Conservation (phyloP, 2,113 vertebrate species). For the Alosa alosa region DNA sequence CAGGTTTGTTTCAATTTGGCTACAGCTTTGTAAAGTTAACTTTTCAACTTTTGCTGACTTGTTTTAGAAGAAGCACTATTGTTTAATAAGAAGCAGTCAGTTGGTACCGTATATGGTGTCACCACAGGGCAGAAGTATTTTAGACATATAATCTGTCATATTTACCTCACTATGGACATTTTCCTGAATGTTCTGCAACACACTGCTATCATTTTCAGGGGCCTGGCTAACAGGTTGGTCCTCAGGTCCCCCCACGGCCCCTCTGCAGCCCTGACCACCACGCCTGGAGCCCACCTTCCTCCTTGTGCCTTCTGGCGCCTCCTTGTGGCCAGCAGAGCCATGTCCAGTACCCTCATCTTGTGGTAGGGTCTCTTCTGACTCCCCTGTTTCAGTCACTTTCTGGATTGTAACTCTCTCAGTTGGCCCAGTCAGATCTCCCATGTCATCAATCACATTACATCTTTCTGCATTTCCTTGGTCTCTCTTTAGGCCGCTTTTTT, state of each 20-base stretch:
- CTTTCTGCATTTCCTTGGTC: neutral
- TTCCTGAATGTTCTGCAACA: neutral
- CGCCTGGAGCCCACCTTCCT: slow-evolving; percentile 52
- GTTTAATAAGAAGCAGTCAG: neutral
- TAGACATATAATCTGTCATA: neutral
- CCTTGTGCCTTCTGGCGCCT: slow-evolving; percentile 20
- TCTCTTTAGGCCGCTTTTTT: neutral
- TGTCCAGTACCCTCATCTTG: slow-evolving; percentile 4
- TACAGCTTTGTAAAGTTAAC: no score
- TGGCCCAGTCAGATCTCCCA: neutral
- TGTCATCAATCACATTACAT: neutral
- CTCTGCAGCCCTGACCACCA: slow-evolving; percentile 17
- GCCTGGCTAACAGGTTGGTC: neutral
- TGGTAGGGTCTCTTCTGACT: neutral
- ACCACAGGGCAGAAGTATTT: neutral
- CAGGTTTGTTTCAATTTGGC: no score
- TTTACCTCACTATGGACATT: neutral
- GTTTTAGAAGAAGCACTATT: neutral
- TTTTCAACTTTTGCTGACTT: neutral
- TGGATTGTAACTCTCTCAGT: neutral
- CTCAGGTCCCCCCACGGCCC: neutral
- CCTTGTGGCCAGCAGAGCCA: neutral
- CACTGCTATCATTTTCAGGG: neutral
- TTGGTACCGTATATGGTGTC: neutral
- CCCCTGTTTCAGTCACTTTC: neutral